Conservation (phyloP, 2,888 invertebrate species). For the Strigamia maritima region DNA sequence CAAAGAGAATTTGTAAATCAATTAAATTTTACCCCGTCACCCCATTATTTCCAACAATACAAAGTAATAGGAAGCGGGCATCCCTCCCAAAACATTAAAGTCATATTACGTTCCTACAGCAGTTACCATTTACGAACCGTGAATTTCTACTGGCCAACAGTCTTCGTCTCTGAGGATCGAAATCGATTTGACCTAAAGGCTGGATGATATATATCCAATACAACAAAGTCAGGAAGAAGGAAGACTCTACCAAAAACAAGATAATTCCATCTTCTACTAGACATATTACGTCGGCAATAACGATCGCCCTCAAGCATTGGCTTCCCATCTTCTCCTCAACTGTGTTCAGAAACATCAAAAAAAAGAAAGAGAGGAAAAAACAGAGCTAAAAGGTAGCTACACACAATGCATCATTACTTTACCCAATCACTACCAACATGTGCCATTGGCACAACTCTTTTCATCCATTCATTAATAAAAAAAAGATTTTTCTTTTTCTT, state of each 20-base stretch:
- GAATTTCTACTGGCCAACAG: background rate
- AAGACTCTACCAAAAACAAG: slow-evolving; percentile 26
- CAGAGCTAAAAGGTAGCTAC: background rate
- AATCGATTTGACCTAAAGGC: slow-evolving; percentile 30
- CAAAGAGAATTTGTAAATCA: background rate
- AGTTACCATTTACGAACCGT: slow-evolving; percentile 1
- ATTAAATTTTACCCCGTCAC: background rate
- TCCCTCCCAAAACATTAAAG: slow-evolving; percentile 1
- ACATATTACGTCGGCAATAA: slow-evolving; percentile 31
- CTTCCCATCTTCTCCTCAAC: slow-evolving; percentile 15
- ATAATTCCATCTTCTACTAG: slow-evolving; percentile 26
- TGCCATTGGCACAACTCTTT: background rate
- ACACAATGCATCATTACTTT: background rate
- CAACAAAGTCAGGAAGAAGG: slow-evolving; percentile 4
- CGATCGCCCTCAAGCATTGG: slow-evolving; percentile 25
- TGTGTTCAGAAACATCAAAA: background rate
- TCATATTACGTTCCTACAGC: slow-evolving; percentile 3
- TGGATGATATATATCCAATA: slow-evolving; percentile 34
- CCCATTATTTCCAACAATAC: background rate
- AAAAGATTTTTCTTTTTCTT: too few species aligned
- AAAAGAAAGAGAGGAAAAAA: background rate
- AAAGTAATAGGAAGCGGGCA: background rate
- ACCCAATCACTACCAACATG: slow-evolving; percentile 6
- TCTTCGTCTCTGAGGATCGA: slow-evolving; percentile 29
- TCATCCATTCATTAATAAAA: background rate